These are phyloP conservation scores for Arenaria interpres DNA, from an alignment of 2,113 vertebrate genomes.

Conservation along the genomic window DNA sequence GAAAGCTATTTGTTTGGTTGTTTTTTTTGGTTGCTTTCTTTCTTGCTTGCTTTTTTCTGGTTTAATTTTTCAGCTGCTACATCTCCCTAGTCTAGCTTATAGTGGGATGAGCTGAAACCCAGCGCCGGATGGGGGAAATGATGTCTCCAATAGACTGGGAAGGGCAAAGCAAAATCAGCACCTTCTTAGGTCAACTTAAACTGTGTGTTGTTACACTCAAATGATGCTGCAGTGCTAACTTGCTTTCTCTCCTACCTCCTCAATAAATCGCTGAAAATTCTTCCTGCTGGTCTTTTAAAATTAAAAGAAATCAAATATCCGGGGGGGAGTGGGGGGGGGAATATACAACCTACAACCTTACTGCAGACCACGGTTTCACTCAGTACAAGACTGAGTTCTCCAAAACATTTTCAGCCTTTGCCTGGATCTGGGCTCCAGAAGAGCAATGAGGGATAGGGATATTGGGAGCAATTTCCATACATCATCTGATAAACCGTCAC, in stretches of 20 bases:
- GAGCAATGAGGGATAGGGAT: background rate
- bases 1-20: background rate
- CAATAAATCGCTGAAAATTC: background rate
- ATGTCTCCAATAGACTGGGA: background rate
- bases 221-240: background rate
- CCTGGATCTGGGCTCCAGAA: background rate
- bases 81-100: background rate
- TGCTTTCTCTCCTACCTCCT: background rate
- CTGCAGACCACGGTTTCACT: background rate
- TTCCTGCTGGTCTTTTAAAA: background rate
- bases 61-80: background rate
- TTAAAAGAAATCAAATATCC: background rate
- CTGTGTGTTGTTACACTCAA: background rate
- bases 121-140: background rate
- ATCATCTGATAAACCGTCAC: background rate
- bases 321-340: fast-evolving
- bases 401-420: background rate
- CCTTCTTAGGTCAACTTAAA: background rate
- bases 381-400: fast-evolving
- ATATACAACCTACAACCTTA: background rate
- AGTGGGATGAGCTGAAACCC: background rate
- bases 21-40: background rate
- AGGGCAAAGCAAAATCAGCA: background rate
- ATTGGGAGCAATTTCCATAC: background rate
- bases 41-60: background rate